Base-by-base conservation (phyloP, 2,888 invertebrate species). In the Stenchaetothrips biformis region DNA sequence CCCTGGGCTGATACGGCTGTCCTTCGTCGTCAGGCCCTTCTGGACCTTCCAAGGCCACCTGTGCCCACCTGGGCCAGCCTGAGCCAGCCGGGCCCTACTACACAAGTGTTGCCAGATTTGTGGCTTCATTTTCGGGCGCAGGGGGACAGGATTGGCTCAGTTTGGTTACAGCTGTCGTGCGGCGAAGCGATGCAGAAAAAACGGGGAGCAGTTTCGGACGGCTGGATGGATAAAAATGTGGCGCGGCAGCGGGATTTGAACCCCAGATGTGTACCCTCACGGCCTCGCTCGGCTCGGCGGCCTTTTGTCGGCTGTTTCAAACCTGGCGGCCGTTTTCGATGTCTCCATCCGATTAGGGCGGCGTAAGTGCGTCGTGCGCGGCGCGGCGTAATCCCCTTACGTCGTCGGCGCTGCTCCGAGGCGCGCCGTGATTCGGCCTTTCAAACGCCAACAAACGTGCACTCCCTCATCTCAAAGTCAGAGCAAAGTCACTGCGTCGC, bases 61-160 rank as follows among this genome's bases (percentile, higher is more conserved):
- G 67, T 74, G 21, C 25, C 16, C 59, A 0, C 16, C 59, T 18
- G 25, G 37, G 37, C 37, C 37, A 37, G 37, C 37, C 37, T 4
- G 37, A 4, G 37, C 37, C 37, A 37, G 37, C 37, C 37, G 25
- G 67, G 67, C 67, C 67, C 67, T 25, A 11, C 25, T 74, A 74
- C 67, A 11, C 67, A 25, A 74, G 67, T 7, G 67, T 74, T 74
- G 67, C 67, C 67, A 74, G 67, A 74, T 74, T 74, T 74, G 67
- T 74, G 67, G 67, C 67, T 74, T 74, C 67, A 74, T 74, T 74
- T 53, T 53, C 4, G 4, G 13, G 9, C 53, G 16, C 53, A 13
- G 13, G 13, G 4, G 16, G 13, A 18, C 53, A 53, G 53, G 53
- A 53, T 53, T 53, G 53, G 18, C 53, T 37, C 37, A 37, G 37